These are phyloP conservation scores for Sebastes vulpes DNA, from an alignment of 2,797 vertebrate genomes.

Conservation along the genomic window DNA sequence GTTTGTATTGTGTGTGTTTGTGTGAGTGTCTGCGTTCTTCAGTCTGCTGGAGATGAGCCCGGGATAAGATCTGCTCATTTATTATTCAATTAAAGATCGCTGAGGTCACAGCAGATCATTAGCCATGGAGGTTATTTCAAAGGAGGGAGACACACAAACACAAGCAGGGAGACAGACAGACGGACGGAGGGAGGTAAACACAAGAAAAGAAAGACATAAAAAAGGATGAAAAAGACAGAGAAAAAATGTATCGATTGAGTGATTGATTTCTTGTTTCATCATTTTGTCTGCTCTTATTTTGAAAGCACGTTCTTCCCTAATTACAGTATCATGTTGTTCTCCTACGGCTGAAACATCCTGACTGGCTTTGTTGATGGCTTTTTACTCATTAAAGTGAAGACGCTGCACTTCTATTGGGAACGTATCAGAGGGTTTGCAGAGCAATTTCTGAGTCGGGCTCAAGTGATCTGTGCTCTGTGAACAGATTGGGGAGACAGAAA, in stretches of 20 bases:
- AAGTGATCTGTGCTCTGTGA: constrained; percentile 42
- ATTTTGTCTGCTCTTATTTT: constrained; percentile 22
- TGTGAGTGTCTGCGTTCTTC: constrained; percentile 15
- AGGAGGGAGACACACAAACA: constrained; percentile 40
- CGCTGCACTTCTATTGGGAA: constrained; percentile 19
- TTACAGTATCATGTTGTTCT: neutral
- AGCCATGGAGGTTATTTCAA: constrained; percentile 74
- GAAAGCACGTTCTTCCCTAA: constrained; percentile 2
- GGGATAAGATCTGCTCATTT: constrained; percentile 80
- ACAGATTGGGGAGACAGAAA: constrained; percentile 47
- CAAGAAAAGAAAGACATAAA: neutral
- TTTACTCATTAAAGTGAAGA: constrained; percentile 38
- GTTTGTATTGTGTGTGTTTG: neutral
- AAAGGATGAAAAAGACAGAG: neutral
- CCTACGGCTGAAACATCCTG: neutral
- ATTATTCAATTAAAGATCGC: constrained; percentile 83
- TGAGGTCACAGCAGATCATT: constrained; percentile 78
- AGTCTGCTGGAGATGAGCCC: constrained; percentile 49
- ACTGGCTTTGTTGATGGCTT: constrained; percentile 27
- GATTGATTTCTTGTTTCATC: constrained; percentile 19
- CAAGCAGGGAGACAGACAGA: neutral
- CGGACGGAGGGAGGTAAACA: neutral
- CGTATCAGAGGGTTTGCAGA: constrained; percentile 6
- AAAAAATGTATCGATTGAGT: constrained; percentile 6
- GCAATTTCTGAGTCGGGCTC: constrained; percentile 28